Evolutionary conservation across 2,888 invertebrate species (phyloP), one percentile per base, ranked within the genome.

Genomic region (Kuschelorhynchus macadamiae): DNA sequence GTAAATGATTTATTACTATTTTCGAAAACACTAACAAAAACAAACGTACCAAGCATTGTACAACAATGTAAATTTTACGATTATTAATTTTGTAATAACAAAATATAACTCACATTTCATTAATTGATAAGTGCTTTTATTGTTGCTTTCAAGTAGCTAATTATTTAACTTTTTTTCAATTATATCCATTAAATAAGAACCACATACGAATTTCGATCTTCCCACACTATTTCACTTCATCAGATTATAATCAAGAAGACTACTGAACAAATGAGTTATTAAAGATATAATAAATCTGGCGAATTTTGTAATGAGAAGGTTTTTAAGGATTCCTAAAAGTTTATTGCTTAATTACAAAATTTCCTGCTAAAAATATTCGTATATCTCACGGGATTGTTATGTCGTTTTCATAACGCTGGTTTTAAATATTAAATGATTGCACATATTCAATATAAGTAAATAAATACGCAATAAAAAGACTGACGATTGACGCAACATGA

Each of bases 281-380:
- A 55, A 62, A 62, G 25, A 32, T 46, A 55, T 62, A 46, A 55
- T 62, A 62, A 55, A 55, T 30, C 44, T 55, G 33, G 55, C 17
- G 46, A 62, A 32, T 62, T 53, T 62, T 62, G 62, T 53, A 62
- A 62, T 62, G 33, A 52, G 50, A 41, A 50, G n/a, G 30, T 52
- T 62, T 61, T 52, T 12, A 55, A 44, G 46, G 39, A 39, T 52
- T 52, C 39, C 16, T 21, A 14, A 30, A 52, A 11, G 32, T 41
- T 32, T 61, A 61, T 52, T 32, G 33, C 44, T 14, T 14, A 12
- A 39, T 61, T 61, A 14, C 52, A 21, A 42, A 49, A 61, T 41
- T 41, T 61, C 39, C 47, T 60, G 42, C 17, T 17, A 25, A 42
- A 49, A 50, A 16, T 33, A n/a, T 56, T 20, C 17, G 5, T 36